Conservation (phyloP, 53 echinoderm and acorn worm species). For the Mesocentrotus franciscanus region DNA sequence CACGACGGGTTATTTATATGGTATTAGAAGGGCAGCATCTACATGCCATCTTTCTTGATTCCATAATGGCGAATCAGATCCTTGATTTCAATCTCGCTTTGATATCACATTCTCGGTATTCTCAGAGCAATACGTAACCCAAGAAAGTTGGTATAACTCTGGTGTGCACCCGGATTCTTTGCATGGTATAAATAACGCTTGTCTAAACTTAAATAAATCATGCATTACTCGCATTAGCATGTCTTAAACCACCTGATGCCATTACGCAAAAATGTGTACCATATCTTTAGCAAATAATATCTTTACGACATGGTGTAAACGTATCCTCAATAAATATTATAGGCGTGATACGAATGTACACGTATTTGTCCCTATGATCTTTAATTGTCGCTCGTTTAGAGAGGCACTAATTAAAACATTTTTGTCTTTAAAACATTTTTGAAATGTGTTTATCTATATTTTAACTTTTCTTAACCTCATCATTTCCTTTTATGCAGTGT, state of each 20-base stretch:
- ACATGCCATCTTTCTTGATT: background rate
- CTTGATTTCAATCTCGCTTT: background rate
- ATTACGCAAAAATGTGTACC: background rate
- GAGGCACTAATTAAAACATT: too few species aligned
- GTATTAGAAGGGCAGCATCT: background rate
- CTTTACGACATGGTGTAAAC: too few species aligned
- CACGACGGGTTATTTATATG: background rate
- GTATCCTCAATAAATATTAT: too few species aligned
- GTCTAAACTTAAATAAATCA: background rate
- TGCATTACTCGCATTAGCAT: background rate
- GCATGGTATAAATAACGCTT: background rate
- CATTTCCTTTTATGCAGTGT: too few species aligned
- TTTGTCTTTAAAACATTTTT: too few species aligned
- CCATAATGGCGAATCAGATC: background rate
- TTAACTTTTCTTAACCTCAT: too few species aligned
- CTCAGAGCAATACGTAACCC: background rate
- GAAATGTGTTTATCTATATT: too few species aligned
- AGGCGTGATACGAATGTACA: too few species aligned
- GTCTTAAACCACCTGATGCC: background rate
- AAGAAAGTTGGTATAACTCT: background rate
- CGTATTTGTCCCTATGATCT: too few species aligned
- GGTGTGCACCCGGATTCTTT: background rate
- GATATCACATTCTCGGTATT: background rate
- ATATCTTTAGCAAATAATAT: too few species aligned
- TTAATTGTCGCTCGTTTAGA: too few species aligned